Base-by-base conservation (phyloP, 1,140 invertebrate species). In the Mylabris phalerata region DNA sequence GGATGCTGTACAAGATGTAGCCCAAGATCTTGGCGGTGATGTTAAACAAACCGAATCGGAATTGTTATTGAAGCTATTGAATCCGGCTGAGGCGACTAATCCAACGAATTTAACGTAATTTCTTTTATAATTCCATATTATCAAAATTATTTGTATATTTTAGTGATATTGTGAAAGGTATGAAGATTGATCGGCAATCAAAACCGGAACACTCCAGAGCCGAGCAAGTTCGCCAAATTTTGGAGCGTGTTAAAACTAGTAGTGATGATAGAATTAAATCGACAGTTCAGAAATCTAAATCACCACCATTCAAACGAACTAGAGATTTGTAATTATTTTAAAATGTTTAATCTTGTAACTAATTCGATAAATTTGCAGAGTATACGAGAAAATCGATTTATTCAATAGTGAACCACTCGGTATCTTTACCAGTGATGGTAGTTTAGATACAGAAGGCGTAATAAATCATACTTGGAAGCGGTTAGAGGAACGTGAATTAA, bases 41-140 rank as follows among this genome's bases (percentile, higher is more conserved):
- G 74, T 77, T 9, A 78, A 82, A 67, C 78, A 87, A 76, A 87
- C 82, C 3, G 83, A 91, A 75, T 81, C 83, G 5, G 87, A 92
- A 68, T 73, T 92, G n/a, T 71, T 92, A 40, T 77, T 82, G 24
- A 87, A 85, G 73, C 74, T 89, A 5, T 74, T 84, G 51, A 61
- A 42, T 58, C 44, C 46, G 3, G 44, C 47, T 51, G 45, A 51
- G 54, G 48, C 54, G 44, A 41, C 52, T 11, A 24, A 59, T 62
- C 61, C 66, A 38, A 73, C 68, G 51, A 59, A 47, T 47, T 41
- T 61, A 41, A 38, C 4, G 38, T 66, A 32, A 59, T 43, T 44
- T 24, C 48, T 55, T 51, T 45, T 56, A 1, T 43, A 19, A 19
- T 19, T 19, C 19, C 19, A 19, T 38, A 38, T 42, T 19, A 32